These are phyloP conservation scores for Melanostoma scalare DNA, from an alignment of 2,888 invertebrate genomes.

Conservation along the genomic window DNA sequence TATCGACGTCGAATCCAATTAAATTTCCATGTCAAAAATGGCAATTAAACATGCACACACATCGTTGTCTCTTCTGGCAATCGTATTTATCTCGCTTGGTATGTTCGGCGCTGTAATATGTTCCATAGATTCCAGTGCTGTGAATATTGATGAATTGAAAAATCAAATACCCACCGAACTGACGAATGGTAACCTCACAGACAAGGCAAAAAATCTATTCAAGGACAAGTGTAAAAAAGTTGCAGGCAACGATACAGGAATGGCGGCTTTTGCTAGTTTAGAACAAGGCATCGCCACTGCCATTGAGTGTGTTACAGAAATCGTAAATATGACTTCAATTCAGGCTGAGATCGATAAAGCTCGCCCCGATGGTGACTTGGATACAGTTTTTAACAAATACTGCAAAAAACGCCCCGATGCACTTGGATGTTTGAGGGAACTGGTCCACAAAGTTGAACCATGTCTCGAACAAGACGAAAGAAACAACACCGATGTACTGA, in stretches of 20 bases:
- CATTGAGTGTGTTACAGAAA: conserved; percentile 83
- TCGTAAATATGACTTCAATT: conserved; percentile 85
- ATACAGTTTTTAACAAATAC: conserved; percentile 89
- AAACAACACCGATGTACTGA: conserved; percentile 84
- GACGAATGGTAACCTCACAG: conserved; percentile 77
- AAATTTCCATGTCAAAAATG: conserved; percentile 21
- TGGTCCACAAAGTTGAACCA: conserved; percentile 84
- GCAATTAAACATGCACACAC: conserved; percentile 35
- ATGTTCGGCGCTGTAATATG: conserved; percentile 6
- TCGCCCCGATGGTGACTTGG: conserved; percentile 87
- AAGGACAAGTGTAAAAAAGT: conserved; percentile 87
- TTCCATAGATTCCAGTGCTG: conserved; percentile 73
- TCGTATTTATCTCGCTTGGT: conserved; percentile 31
- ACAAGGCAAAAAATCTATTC: conserved; percentile 83
- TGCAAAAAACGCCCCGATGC: conserved; percentile 84
- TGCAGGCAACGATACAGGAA: conserved; percentile 83
- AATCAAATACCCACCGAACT: conserved; percentile 77
- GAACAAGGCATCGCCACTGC: conserved; percentile 82
- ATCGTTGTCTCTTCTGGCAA: conserved; percentile 12
- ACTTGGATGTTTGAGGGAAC: conserved; percentile 84
- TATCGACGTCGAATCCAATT: neutral
- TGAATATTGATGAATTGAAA: conserved; percentile 76
- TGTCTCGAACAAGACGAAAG: conserved; percentile 87
- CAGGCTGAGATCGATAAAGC: conserved; percentile 87
- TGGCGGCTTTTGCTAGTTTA: conserved; percentile 84